phyloP scores from a whole-genome alignment of 2,113 vertebrate genomes.

The Balaeniceps rex region DNA sequence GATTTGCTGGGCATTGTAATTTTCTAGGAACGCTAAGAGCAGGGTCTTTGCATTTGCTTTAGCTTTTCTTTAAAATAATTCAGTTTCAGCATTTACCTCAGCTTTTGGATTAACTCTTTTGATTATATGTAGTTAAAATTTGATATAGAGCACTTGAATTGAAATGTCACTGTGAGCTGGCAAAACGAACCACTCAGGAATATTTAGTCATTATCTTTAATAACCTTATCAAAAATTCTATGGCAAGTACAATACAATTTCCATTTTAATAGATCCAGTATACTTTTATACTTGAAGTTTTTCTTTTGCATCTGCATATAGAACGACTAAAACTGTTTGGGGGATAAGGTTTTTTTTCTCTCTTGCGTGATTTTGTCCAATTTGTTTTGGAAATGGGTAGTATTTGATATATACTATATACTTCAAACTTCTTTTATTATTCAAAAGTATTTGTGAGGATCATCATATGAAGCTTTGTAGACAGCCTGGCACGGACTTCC shows the following conservation, averaged over 20 bases:
- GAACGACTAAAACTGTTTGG: background rate
- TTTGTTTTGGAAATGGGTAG: background rate
- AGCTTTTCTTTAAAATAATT: background rate
- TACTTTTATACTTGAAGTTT: background rate
- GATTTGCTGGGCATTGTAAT: background rate
- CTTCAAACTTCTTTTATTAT: background rate
- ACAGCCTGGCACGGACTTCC: background rate
- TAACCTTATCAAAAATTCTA: background rate
- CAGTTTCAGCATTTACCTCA: background rate
- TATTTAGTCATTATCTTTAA: background rate
- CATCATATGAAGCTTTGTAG: background rate
- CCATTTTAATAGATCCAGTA: background rate
- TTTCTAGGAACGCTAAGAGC: background rate
- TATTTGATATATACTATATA: background rate
- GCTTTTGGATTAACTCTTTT: background rate
- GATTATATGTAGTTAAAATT: background rate
- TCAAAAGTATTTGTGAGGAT: background rate
- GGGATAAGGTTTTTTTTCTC: background rate
- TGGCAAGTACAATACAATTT: background rate
- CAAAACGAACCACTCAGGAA: background rate
- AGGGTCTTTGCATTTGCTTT: background rate
- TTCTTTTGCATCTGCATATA: background rate
- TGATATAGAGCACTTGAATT: background rate
- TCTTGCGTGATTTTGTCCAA: background rate
- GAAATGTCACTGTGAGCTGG: background rate